Conservation (phyloP, 2,888 invertebrate species). For the Cinara cedri region DNA sequence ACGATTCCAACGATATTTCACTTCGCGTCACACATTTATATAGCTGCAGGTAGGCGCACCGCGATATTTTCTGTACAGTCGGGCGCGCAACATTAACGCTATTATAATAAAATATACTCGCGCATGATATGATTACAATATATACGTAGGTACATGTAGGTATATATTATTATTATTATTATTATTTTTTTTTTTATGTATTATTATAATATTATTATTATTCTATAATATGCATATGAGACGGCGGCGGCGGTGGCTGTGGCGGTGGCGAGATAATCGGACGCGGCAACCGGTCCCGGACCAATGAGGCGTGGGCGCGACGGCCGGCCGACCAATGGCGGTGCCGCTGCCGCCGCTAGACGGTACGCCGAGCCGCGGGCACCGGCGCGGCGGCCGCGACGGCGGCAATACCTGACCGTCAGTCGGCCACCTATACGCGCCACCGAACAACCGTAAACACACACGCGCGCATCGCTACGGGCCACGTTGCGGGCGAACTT, state of each 20-base stretch:
- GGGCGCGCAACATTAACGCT: too few relatives aligned
- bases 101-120: too few relatives aligned
- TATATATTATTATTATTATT: too few relatives aligned
- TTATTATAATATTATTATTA: too few relatives aligned
- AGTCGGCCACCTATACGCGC: slow-evolving; percentile 53
- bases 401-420: slow-evolving; percentile 41
- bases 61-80: too few relatives aligned
- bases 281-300: slow-evolving; percentile 30
- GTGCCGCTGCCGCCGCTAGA: slow-evolving; percentile 6
- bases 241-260: background rate
- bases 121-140: too few relatives aligned
- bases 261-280: slow-evolving; percentile 1
- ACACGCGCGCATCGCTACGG: slow-evolving; percentile 41
- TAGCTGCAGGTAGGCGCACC: too few relatives aligned
- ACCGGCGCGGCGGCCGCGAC: slow-evolving; percentile 36
- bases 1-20: too few relatives aligned
- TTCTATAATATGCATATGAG: background rate
- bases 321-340: slow-evolving; percentile 44
- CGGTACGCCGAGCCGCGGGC: slow-evolving; percentile 45
- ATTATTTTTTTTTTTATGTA: background rate
- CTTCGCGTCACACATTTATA: too few relatives aligned
- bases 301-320: slow-evolving; percentile 50
- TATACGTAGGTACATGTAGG: too few relatives aligned
- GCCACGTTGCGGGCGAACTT: slow-evolving; percentile 46
- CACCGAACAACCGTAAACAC: slow-evolving; percentile 28